Evolutionary conservation across 2,888 invertebrate species (phyloP), one percentile per base, ranked within the genome.

Genomic region (Hypselothyrea guttata): DNA sequence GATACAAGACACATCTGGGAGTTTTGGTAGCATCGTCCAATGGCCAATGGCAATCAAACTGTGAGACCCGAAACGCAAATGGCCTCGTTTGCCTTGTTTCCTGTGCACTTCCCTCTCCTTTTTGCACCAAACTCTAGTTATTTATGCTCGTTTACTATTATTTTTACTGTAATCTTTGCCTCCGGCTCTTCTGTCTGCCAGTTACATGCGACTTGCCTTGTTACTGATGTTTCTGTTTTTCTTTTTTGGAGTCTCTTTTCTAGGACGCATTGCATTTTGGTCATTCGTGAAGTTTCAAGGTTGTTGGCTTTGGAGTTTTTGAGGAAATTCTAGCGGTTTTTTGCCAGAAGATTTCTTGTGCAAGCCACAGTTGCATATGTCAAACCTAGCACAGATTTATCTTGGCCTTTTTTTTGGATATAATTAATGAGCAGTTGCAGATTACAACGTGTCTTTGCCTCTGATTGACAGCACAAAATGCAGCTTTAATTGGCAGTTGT

Each of bases 251-350:
- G 38, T 42, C 33, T 52, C 22, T 57, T 66, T 71, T 67, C 62
- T 68, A 63, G 68, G 53, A 45, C 56, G 52, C 59, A n/a, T 47
- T 38, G 42, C 51, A 58, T 59, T 68, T 68, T 64, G 71, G 73
- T 27, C 68, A 71, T 38, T 74, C 59, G 55, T 48, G 47, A 31
- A 58, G 74, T 56, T 63, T 83, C 81, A 83, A 78, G 84, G 78
- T 74, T 83, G 64, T 67, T 55, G 51, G 35, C 45, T 41, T 27
- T 46, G 7, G 1, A 18, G 47, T 42, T 49, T 40, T 31, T 48
- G 31, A 41, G 54, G 31, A 37, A 51, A 52, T 42, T 54, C 54
- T 44, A 31, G 35, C 9, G 28, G 5, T 38, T 55, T 53, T 37
- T 42, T 61, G 54, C 41, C 42, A 4, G 33, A 34, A 28, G 33